phyloP scores from a whole-genome alignment of 2,888 invertebrate species.

The Diarsia dahlii region DNA sequence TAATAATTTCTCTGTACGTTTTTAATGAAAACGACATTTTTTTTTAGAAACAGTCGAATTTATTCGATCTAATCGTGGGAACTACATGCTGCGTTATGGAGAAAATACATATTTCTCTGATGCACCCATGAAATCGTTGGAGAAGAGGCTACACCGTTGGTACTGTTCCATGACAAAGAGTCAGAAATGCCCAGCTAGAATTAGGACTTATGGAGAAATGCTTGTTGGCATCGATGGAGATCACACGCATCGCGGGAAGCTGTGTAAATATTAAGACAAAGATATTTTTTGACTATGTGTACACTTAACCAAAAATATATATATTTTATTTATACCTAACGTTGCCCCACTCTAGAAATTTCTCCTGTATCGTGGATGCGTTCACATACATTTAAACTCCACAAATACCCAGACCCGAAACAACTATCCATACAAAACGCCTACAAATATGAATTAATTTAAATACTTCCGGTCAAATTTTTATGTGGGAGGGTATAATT shows the following conservation, averaged over 20 bases:
- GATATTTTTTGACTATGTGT: not conserved
- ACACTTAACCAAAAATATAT: too few species aligned
- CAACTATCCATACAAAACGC: too few species aligned
- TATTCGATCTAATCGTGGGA: conserved; percentile 38
- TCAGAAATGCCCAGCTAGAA: conserved; percentile 45
- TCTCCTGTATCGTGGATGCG: too few species aligned
- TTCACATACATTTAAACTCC: too few species aligned
- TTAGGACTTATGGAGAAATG: conserved; percentile 65
- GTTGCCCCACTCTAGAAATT: too few species aligned
- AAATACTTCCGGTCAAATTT: too few species aligned
- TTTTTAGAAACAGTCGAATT: conserved; percentile 45
- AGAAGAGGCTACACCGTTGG: conserved; percentile 65
- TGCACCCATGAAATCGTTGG: conserved; percentile 57
- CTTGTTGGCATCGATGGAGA: conserved; percentile 61
- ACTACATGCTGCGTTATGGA: conserved; percentile 66
- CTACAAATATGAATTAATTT: too few species aligned
- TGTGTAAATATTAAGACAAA: not conserved
- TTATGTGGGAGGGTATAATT: too few species aligned
- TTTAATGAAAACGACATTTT: not conserved
- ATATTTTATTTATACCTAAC: too few species aligned
- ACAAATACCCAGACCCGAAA: too few species aligned
- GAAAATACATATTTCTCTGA: conserved; percentile 72
- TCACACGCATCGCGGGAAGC: conserved; percentile 64
- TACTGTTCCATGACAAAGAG: conserved; percentile 74
- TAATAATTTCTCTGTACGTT: too few species aligned